Evolutionary conservation across 2,888 invertebrate genomes (phyloP).

Genomic region (Platerodrilus igneus): DNA sequence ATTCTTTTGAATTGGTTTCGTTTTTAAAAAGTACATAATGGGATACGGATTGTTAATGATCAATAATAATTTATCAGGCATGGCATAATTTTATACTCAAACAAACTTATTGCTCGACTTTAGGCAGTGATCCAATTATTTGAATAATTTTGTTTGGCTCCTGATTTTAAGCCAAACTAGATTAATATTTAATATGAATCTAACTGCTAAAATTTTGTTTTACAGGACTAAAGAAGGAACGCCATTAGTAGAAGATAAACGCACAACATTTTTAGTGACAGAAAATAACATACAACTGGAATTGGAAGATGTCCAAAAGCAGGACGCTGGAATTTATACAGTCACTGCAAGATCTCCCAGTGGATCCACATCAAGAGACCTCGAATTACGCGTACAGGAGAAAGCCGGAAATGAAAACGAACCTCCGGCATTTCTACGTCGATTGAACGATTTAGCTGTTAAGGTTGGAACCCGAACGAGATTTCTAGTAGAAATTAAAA

Average conservation of each 20-base stretch:
- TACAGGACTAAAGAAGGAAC: conserved; percentile 55
- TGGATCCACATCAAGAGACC: conserved; percentile 52
- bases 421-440: conserved; percentile 77
- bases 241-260: conserved; percentile 64
- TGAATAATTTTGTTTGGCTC: no score
- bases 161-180: no score
- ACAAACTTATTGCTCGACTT: background rate
- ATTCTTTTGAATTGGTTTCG: no score
- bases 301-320: conserved; percentile 67
- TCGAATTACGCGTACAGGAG: conserved; percentile 57
- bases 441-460: conserved; percentile 80
- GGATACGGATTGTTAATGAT: no score
- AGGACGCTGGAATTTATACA: conserved; percentile 73
- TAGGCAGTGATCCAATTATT: background rate
- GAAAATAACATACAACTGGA: conserved; percentile 67
- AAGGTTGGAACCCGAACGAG: conserved; percentile 86
- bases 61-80: no score
- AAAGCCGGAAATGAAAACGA: conserved; percentile 49
- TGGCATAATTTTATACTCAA: no score
- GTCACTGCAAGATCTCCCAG: conserved; percentile 60
- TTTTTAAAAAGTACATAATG: no score
- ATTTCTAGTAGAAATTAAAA: conserved; percentile 78
- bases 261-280: conserved; percentile 54
- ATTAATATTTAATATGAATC: no score
- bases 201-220: conserved; percentile 15